Evolutionary conservation across 2,888 invertebrate genomes (phyloP).

Genomic region (Nomada flava): DNA sequence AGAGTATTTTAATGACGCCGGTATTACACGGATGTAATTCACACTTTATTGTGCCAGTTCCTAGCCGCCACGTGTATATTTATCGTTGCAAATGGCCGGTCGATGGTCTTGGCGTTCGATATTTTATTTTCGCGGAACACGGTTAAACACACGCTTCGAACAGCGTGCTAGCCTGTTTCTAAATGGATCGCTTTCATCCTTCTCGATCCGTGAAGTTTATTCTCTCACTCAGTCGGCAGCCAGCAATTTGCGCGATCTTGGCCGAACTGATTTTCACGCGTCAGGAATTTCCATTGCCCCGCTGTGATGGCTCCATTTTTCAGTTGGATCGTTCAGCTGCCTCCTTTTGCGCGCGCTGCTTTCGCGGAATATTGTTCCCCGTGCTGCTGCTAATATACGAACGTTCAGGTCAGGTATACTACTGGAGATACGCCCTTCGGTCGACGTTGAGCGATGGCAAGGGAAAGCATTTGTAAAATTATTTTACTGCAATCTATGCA

Average conservation of each 20-base stretch:
- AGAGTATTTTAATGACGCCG: slow-evolving; percentile 53
- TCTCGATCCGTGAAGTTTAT: slow-evolving; percentile 16
- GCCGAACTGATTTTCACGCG: slow-evolving; percentile 18
- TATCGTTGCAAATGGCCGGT: slow-evolving; percentile 35
- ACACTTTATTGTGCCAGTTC: slow-evolving; percentile 52
- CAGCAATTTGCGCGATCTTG: slow-evolving; percentile 29
- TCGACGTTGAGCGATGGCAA: too few relatives aligned
- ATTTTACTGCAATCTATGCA: too few relatives aligned
- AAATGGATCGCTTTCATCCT: slow-evolving; percentile 25
- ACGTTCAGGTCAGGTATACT: too few relatives aligned
- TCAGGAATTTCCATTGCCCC: slow-evolving; percentile 5
- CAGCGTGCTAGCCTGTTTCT: not conserved
- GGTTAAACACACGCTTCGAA: slow-evolving; percentile 1
- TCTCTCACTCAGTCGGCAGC: slow-evolving; percentile 18
- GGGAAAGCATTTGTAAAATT: too few relatives aligned
- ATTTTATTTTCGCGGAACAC: slow-evolving; percentile 50
- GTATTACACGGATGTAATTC: slow-evolving; percentile 51
- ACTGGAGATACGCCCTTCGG: too few relatives aligned
- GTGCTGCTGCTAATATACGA: too few relatives aligned
- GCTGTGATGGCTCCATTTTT: not conserved
- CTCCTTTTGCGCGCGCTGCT: not conserved
- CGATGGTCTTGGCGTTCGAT: slow-evolving; percentile 33
- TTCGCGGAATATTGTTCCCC: not conserved
- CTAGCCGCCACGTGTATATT: slow-evolving; percentile 31
- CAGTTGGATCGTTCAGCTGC: too few relatives aligned